Percentiles rank a stretch among this genome's conserved stretches.
These are phyloP conservation scores for Trialeurodes vaporariorum DNA, from an alignment of 1,140 invertebrate species.

Conservation along the genomic window DNA sequence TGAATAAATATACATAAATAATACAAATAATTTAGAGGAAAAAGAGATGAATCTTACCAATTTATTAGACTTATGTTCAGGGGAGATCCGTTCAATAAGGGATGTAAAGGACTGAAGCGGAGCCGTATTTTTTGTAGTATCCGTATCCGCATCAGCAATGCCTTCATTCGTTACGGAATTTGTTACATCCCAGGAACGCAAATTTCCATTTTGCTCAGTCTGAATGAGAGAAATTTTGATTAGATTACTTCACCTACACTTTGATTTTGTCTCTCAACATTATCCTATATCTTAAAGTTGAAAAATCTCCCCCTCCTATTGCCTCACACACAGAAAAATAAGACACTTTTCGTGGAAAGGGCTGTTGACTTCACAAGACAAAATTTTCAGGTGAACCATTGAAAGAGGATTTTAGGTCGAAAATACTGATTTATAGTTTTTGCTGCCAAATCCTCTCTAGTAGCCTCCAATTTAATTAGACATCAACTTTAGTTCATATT, in stretches of 20 bases:
- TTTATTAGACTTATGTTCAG: conserved; percentile 40
- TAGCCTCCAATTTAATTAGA: too few relatives aligned
- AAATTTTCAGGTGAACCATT: too few relatives aligned
- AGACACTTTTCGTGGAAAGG: too few relatives aligned
- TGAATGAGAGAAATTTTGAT: conserved; percentile 8
- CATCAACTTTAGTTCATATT: too few relatives aligned
- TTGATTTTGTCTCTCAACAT: too few relatives aligned
- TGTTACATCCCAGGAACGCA: not conserved
- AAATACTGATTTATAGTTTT: too few relatives aligned
- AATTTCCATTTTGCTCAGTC: conserved; percentile 20
- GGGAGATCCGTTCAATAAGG: conserved; percentile 55
- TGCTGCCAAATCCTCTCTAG: too few relatives aligned
- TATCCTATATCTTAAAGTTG: too few relatives aligned
- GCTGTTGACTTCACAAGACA: too few relatives aligned
- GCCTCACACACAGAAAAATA: too few relatives aligned
- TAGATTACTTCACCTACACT: conserved; percentile 7
- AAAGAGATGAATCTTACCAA: conserved; percentile 4
- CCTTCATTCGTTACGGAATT: not conserved
- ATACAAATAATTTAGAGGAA: not conserved
- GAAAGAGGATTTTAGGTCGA: too few relatives aligned
- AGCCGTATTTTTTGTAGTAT: conserved; percentile 27
- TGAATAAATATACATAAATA: not conserved
- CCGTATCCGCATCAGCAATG: not conserved
- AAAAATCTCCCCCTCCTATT: too few relatives aligned
- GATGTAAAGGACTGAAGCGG: conserved; percentile 53